A percentile compares a stretch with the other conserved stretches of the same genome.
Evolutionary conservation across 2,888 invertebrate species (phyloP).

Genomic region (Pollenia griseotomentosa): DNA sequence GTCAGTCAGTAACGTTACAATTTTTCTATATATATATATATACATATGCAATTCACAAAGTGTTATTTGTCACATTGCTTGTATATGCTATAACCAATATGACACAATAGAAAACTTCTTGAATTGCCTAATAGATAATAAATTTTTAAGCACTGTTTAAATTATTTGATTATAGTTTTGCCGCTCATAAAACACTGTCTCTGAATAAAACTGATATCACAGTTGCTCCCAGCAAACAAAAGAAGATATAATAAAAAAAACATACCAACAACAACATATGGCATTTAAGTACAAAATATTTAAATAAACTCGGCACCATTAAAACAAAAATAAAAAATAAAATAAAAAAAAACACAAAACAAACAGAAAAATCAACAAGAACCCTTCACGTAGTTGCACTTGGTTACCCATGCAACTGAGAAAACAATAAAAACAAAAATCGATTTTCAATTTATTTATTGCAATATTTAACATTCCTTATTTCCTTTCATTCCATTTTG

Average conservation of each 20-base stretch:
- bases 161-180: neutral
- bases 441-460: constrained; percentile 76
- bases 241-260: constrained; percentile 20
- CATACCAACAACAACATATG: constrained; percentile 37
- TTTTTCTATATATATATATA: too few species aligned
- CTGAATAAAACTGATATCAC: constrained; percentile 20
- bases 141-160: too few species aligned
- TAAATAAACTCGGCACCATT: constrained; percentile 21
- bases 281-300: constrained; percentile 40
- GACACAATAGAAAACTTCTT: too few species aligned
- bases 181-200: neutral
- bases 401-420: constrained; percentile 55
- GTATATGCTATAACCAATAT: too few species aligned
- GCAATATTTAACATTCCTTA: constrained; percentile 60
- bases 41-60: too few species aligned
- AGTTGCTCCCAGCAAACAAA: neutral
- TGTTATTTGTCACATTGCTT: too few species aligned
- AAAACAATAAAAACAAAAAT: constrained; percentile 69
- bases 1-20: too few species aligned
- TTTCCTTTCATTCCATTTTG: constrained; percentile 40
- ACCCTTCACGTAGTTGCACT: constrained; percentile 43
- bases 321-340: constrained; percentile 19
- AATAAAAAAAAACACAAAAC: constrained; percentile 15
- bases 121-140: too few species aligned
- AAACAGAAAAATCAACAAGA: constrained; percentile 36